A percentile compares a stretch with the other conserved stretches of the same genome.
phyloP scores from a whole-genome alignment of 2,797 vertebrate species.

The Choloepus didactylus region DNA sequence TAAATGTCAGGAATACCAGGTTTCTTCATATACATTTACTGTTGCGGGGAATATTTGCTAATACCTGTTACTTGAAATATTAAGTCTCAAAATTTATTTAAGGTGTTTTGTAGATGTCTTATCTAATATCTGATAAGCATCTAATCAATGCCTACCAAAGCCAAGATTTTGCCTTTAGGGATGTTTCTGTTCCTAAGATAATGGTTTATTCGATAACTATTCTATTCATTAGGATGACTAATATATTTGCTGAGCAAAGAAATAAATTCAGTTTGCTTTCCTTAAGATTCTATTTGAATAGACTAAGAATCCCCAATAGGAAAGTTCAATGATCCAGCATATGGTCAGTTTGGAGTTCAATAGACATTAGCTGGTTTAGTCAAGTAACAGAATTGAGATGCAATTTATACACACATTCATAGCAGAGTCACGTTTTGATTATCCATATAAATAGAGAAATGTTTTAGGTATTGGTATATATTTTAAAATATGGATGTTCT shows the following conservation, averaged over 20 bases:
- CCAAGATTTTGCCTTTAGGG: conserved; percentile 36
- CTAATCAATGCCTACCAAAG: conserved; percentile 39
- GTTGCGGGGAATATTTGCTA: background rate
- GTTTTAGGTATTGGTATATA: background rate
- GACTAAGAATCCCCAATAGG: conserved; percentile 35
- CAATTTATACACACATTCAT: background rate
- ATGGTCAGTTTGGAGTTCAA: background rate
- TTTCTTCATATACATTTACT: conserved; percentile 2
- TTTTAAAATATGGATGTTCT: background rate
- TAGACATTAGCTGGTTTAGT: background rate
- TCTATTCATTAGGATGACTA: conserved; percentile 15
- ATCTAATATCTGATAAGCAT: background rate
- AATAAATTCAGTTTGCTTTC: conserved; percentile 52
- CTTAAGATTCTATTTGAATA: conserved; percentile 50
- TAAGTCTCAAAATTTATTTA: conserved; percentile 1
- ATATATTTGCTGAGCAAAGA: conserved; percentile 37
- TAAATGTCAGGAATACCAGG: conserved; percentile 17
- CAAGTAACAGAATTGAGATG: background rate
- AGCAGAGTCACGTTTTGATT: background rate
- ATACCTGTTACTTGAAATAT: conserved; percentile 15
- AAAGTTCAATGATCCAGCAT: conserved; percentile 47
- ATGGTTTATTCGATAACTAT: conserved; percentile 13
- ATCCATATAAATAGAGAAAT: background rate
- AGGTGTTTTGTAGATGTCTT: background rate
- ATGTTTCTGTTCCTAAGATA: background rate